Evolutionary conservation across 2,113 vertebrate genomes (phyloP), one percentile per base, ranked within the genome.

Genomic region (Thryonomys swinderianus): DNA sequence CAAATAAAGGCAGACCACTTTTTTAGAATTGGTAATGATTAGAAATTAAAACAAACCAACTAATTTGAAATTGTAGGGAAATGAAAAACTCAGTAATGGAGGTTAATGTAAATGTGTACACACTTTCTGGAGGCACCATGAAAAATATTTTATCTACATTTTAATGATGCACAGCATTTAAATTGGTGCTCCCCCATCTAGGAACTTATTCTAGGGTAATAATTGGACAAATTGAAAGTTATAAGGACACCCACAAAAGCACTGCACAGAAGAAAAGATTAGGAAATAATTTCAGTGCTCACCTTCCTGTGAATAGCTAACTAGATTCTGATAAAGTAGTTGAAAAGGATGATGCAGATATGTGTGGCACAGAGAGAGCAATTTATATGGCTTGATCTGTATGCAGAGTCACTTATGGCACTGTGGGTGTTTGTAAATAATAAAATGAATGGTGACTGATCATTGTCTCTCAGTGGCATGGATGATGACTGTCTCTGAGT

Each of bases 101-200:
- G 53, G 4, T 45, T n/a, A 32, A 62, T 61, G 45, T 74, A 92
- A 57, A 94, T 81, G 16, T 53, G 21, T 51, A 18, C 17, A n/a
- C 34, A 20, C 90, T 93, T 66, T 79, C 82, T 84, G 40, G 82
- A 88, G 82, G 13, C 48, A 42, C 3, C 4, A 23, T 10, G 37
- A 66, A 83, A 93, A 78, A 73, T 81, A 67, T 42, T 53, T 85
- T 69, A 66, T 95, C 40, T 94, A 42, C 53, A 34, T 79, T 82
- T 78, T 69, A 92, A 82, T 57, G 30, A 25, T 16, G 1, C 17
- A 45, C 16, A 45, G 21, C 21, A 57, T 55, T 92, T 51, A 91
- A 76, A 66, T 37, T 27, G n/a, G 48, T 67, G 51, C 53, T 66
- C 84, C 34, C 92, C 48, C 18, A 2, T 84, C 18, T 11, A 85